These are phyloP conservation scores for Temnothorax longispinosus DNA, from an alignment of 1,140 invertebrate species.

Conservation along the genomic window DNA sequence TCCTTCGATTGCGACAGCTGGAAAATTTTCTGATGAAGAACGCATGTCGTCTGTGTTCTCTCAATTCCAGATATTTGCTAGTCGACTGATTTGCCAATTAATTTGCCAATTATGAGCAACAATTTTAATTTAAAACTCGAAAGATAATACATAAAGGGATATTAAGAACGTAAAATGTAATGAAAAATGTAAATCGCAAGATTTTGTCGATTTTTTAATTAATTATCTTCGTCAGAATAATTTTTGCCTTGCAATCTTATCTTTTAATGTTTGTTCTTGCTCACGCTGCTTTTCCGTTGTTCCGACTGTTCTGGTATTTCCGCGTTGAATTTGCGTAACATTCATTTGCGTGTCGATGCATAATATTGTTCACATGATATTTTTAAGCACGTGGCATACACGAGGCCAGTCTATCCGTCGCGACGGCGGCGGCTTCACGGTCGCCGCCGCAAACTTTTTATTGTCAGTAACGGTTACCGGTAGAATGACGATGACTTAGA, in stretches of 20 bases:
- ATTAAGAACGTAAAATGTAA: not conserved
- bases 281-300: not conserved
- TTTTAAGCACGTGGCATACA: not conserved
- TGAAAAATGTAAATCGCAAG: not conserved
- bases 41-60: too few relatives aligned
- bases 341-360: not conserved
- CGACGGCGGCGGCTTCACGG: not conserved
- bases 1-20: not conserved
- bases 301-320: not conserved
- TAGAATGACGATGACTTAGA: not conserved
- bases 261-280: not conserved
- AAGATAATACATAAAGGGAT: not conserved
- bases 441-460: not conserved
- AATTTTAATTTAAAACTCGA: not conserved
- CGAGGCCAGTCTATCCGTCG: not conserved
- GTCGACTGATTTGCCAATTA: not conserved
- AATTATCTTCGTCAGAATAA: not conserved
- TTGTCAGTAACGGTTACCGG: not conserved
- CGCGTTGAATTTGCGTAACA: conserved; percentile 7
- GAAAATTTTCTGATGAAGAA: not conserved
- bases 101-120: not conserved
- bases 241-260: not conserved
- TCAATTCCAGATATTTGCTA: not conserved
- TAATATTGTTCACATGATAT: not conserved
- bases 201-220: not conserved